Evolutionary conservation across 2,888 invertebrate species (phyloP), one percentile per base, ranked within the genome.

Genomic region (Auanema sp.): DNA sequence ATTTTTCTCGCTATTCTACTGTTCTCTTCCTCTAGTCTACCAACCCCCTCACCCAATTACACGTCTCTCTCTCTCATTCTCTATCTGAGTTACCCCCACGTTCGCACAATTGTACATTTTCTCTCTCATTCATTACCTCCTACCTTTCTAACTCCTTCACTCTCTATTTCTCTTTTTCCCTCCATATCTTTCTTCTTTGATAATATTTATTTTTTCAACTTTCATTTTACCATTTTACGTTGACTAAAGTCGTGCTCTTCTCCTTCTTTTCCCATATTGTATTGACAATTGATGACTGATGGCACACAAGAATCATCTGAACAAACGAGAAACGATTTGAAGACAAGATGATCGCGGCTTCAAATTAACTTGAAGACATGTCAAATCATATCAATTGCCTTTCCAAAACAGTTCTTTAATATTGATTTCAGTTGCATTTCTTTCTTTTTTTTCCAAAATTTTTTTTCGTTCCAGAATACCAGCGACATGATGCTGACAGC

Each of bases 401-500:
- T 33, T 33, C 33, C 33, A 33, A 33, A 33, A 33, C 51, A 50
- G 51, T 50, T 24, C 23, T 23, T 24, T 23, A n/a, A 44, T 47
- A 58, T 44, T 49, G 40, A 40, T 18, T 44, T 44, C 14, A 57
- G 23, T 57, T 54, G 21, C 53, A 21, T 5, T 24, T 24, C 6
- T 18, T 10, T 57, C 25, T 59, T n/a, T 49, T 10, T 24, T 61
- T 60, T 51, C 59, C 8, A 33, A 33, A 33, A 3, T 33, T 33
- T 8, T 8, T 33, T 8, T 5, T 33, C 33, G 8, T 33, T 33
- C 8, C 8, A 33, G 33, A 33, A 33, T 33, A 33, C 3, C 33
- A 33, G 33, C 3, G 33, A 33, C 3, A 60, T 60, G 58, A 65
- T 65, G 65, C 33, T 65, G 54, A 60, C 65, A 47, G 61, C 65